Conservation (phyloP, 1,140 invertebrate species). For the Camponotus floridanus region DNA sequence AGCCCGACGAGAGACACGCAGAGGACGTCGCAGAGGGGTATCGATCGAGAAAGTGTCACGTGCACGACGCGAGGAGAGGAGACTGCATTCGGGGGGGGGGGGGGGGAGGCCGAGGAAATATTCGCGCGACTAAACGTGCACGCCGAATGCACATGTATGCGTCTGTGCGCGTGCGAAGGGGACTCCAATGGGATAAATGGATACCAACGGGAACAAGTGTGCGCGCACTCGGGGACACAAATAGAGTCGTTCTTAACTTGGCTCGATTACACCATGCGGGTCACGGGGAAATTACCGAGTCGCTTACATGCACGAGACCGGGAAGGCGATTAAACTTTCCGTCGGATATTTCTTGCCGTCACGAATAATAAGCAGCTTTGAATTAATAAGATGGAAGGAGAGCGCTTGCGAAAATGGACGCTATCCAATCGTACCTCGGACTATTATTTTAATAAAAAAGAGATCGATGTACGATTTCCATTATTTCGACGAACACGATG, state of each 20-base stretch:
- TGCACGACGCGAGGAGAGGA: neutral
- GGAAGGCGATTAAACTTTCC: conserved; percentile 50
- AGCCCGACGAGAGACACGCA: conserved; percentile 28
- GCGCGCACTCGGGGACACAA: conserved; percentile 32
- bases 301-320: conserved; percentile 42
- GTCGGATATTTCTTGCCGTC: conserved; percentile 47
- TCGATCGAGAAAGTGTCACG: conserved; percentile 49
- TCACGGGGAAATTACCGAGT: conserved; percentile 49
- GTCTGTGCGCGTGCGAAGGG: neutral
- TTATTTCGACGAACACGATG: too few relatives aligned
- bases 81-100: neutral
- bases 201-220: neutral
- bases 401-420: neutral
- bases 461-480: too few relatives aligned
- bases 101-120: neutral
- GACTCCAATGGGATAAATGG: conserved; percentile 36
- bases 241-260: conserved; percentile 53
- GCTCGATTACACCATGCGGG: conserved; percentile 32
- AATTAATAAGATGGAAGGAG: conserved; percentile 42
- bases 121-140: neutral
- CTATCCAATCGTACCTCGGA: too few relatives aligned
- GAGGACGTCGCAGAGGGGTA: conserved; percentile 3
- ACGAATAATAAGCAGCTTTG: conserved; percentile 54
- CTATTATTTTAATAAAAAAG: too few relatives aligned
- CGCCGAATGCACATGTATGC: neutral